These are phyloP conservation scores for Gobius niger DNA, from an alignment of 2,113 vertebrate genomes.

Conservation along the genomic window DNA sequence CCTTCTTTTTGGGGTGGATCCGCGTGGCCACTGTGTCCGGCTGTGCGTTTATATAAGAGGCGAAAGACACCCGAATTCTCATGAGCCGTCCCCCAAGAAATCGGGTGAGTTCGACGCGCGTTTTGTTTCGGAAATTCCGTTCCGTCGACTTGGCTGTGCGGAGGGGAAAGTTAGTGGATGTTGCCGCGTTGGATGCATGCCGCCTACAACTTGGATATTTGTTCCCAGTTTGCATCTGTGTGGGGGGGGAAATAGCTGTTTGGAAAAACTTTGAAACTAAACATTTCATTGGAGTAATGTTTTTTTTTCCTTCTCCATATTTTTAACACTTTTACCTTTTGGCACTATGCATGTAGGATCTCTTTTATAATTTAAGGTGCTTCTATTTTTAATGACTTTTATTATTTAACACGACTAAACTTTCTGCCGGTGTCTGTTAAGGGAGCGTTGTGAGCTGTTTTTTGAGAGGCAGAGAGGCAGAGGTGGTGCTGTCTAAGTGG, in stretches of 20 bases:
- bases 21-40: conserved; percentile 51
- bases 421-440: conserved; percentile 1
- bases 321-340: background rate
- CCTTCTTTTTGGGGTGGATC: conserved; percentile 81
- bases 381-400: background rate
- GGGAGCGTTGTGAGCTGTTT: background rate
- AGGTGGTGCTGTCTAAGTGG: conserved; percentile 25
- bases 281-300: background rate
- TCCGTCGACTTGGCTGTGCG: background rate
- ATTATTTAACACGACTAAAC: background rate
- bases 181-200: conserved; percentile 54
- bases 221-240: conserved; percentile 19
- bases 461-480: conserved; percentile 1
- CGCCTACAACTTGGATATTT: conserved; percentile 50
- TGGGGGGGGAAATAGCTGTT: conserved; percentile 20
- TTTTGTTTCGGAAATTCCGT: conserved; percentile 17
- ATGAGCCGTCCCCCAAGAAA: conserved; percentile 79
- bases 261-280: conserved; percentile 8
- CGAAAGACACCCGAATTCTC: conserved; percentile 54
- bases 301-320: no score
- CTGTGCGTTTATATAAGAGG: conserved; percentile 75
- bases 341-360: background rate
- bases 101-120: conserved; percentile 81
- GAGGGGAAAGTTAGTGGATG: conserved; percentile 7
- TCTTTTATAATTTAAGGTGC: background rate